Evolutionary conservation across 2,888 invertebrate species (phyloP).

Genomic region (Temnothorax unifasciatus): DNA sequence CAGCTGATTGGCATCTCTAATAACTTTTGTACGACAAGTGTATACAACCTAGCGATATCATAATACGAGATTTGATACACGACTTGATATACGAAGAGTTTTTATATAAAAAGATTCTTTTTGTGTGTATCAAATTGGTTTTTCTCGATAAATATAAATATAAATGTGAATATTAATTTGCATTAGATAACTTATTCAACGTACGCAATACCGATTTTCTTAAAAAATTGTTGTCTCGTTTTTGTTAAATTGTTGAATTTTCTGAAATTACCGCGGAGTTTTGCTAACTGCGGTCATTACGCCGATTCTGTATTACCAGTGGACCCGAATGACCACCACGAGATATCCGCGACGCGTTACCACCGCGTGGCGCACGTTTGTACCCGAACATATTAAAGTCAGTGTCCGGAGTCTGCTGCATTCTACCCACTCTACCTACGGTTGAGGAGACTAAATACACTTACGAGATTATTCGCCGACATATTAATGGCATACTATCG

Average conservation of each 20-base stretch:
- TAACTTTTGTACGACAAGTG: slow-evolving; percentile 5
- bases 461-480: slow-evolving; percentile 51
- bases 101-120: not conserved
- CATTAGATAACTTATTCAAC: not conserved
- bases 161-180: not conserved
- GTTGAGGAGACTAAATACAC: slow-evolving; percentile 52
- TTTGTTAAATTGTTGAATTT: not conserved
- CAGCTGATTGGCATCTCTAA: slow-evolving; percentile 27
- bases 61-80: not conserved
- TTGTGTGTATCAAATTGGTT: not conserved
- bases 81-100: not conserved
- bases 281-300: not conserved
- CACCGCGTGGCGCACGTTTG: slow-evolving; percentile 35
- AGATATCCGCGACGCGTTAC: slow-evolving; percentile 14
- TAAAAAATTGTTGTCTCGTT: not conserved
- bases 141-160: not conserved
- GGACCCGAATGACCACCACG: not conserved
- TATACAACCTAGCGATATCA: not conserved
- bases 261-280: not conserved
- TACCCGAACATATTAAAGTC: slow-evolving; percentile 43
- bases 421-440: not conserved
- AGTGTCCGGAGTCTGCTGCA: slow-evolving; percentile 36
- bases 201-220: not conserved
- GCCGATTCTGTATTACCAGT: slow-evolving; percentile 31
- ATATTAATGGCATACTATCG: slow-evolving; percentile 51